Conservation (phyloP, 2,113 vertebrate genomes). For the Forbesichthys agassizii region DNA sequence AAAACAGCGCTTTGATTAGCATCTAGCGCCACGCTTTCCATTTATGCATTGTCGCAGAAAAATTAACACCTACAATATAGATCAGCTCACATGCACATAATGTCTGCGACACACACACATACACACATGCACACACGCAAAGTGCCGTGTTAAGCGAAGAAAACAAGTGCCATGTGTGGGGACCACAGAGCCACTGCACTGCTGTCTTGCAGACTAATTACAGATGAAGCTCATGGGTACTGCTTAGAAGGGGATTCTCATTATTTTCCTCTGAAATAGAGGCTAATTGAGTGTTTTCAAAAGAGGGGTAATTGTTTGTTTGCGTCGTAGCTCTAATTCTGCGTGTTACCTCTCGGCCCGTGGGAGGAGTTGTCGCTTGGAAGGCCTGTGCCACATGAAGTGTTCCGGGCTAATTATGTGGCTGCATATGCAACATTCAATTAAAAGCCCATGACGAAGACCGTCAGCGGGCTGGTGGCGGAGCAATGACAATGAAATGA, state of each 20-base stretch:
- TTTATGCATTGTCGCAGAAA: slow-evolving; percentile 15
- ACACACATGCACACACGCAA: not conserved
- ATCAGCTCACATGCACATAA: slow-evolving; percentile 4
- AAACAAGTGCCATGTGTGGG: slow-evolving; percentile 22
- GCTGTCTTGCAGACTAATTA: slow-evolving; percentile 57
- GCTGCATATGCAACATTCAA: slow-evolving; percentile 42
- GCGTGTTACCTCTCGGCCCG: slow-evolving; percentile 18
- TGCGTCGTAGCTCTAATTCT: slow-evolving; percentile 49
- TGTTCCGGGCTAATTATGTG: slow-evolving; percentile 38
- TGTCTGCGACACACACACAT: not conserved
- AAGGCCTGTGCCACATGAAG: slow-evolving; percentile 21
- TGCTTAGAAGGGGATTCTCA: slow-evolving; percentile 42
- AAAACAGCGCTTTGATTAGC: slow-evolving; percentile 48
- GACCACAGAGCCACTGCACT: slow-evolving; percentile 35
- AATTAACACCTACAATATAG: slow-evolving; percentile 13
- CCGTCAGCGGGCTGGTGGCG: not conserved
- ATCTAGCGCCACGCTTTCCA: slow-evolving; percentile 13
- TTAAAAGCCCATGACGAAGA: slow-evolving; percentile 35
- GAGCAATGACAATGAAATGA: slow-evolving; percentile 7
- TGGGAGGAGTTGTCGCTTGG: slow-evolving; percentile 37
- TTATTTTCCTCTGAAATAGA: slow-evolving; percentile 58
- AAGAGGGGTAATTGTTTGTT: slow-evolving; percentile 68
- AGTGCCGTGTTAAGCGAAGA: slow-evolving; percentile 15
- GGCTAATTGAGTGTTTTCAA: slow-evolving; percentile 67
- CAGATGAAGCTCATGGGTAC: slow-evolving; percentile 43